Conservation (phyloP, 2,888 invertebrate genomes). For the Oeneis ivallda region DNA sequence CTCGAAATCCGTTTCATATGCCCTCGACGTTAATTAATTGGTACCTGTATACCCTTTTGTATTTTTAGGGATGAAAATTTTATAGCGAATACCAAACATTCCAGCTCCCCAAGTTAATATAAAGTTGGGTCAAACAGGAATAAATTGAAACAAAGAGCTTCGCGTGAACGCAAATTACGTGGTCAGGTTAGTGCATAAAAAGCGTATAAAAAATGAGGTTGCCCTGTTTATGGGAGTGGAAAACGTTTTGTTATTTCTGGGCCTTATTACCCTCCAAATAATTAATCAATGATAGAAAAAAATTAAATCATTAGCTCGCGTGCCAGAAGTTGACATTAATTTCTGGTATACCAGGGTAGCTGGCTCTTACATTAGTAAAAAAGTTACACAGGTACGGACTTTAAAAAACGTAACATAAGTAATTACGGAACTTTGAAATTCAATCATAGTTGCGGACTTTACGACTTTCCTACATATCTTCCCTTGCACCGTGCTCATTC, state of each 20-base stretch:
- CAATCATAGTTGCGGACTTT: background rate
- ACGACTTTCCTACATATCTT: background rate
- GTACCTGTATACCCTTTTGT: background rate
- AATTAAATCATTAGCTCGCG: no score
- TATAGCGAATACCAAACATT: background rate
- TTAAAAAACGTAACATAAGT: no score
- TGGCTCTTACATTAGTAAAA: no score
- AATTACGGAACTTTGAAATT: background rate
- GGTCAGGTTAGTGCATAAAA: slow-evolving; percentile 48
- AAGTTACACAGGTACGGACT: no score
- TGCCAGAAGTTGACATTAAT: no score
- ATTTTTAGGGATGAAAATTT: slow-evolving; percentile 6
- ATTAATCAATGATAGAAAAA: no score
- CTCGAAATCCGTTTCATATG: background rate
- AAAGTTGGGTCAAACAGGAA: slow-evolving; percentile 46
- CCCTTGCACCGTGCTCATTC: slow-evolving; percentile 15
- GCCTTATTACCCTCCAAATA: background rate
- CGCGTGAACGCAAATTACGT: slow-evolving; percentile 55
- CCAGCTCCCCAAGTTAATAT: slow-evolving; percentile 20
- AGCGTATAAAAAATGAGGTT: slow-evolving; percentile 49
- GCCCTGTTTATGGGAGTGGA: slow-evolving; percentile 32
- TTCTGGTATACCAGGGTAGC: no score
- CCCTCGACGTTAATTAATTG: background rate
- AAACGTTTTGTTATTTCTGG: slow-evolving; percentile 23
- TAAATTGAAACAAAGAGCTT: slow-evolving; percentile 56